phyloP scores from a whole-genome alignment of 2,113 vertebrate species.

The Ochotona curzoniae region DNA sequence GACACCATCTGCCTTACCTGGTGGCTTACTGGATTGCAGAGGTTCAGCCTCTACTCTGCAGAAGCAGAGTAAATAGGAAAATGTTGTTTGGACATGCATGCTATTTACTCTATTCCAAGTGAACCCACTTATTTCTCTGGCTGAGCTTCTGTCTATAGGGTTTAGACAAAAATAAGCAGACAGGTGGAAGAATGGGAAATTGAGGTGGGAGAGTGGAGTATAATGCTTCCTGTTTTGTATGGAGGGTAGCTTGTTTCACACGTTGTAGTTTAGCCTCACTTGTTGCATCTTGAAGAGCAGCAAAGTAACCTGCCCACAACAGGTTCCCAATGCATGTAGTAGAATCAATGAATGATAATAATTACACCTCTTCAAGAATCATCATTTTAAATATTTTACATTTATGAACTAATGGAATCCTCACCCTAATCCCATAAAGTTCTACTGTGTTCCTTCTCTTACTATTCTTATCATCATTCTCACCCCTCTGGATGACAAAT shows the following conservation, averaged over 20 bases:
- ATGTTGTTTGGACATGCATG: background rate
- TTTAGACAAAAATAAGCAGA: background rate
- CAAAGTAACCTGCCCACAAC: background rate
- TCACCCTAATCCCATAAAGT: accelerated
- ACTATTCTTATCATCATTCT: background rate
- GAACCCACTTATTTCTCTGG: background rate
- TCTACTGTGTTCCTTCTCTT: background rate
- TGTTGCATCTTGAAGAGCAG: background rate
- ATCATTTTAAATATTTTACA: background rate
- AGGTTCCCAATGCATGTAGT: background rate
- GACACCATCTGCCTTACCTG: background rate
- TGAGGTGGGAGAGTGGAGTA: background rate
- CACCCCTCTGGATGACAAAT: no score
- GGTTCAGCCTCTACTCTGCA: background rate
- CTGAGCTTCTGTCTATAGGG: background rate
- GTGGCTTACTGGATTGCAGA: background rate
- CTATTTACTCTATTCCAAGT: no score
- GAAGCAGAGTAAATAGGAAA: background rate
- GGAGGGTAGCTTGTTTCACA: no score
- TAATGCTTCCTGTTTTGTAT: background rate
- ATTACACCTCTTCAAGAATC: background rate
- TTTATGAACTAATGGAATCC: background rate
- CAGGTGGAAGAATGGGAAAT: background rate
- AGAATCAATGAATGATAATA: background rate
- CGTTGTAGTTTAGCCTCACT: background rate